phyloP scores from a whole-genome alignment of 2,888 invertebrate genomes.

The Mesorhabditis belari region DNA sequence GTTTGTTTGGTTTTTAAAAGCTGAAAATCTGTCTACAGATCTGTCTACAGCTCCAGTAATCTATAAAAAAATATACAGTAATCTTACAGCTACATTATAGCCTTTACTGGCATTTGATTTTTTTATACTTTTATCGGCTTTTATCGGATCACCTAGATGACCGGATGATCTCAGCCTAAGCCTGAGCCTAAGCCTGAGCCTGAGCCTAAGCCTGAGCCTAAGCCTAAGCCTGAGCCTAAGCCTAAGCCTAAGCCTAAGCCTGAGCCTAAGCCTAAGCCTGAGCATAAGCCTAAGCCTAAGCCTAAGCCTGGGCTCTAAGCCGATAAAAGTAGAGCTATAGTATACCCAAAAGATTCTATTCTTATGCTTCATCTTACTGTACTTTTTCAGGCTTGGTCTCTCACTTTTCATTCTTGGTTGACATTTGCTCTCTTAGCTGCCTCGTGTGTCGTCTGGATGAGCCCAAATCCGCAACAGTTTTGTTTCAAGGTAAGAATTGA shows the following conservation, averaged over 20 bases:
- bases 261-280: background rate
- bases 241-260: background rate
- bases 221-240: background rate
- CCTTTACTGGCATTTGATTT: no score
- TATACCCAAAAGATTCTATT: no score
- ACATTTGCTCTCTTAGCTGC: slow-evolving; percentile 86
- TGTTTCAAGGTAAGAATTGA: slow-evolving; percentile 86
- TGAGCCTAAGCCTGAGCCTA: background rate
- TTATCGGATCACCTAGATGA: background rate
- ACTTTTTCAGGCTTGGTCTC: slow-evolving; percentile 94
- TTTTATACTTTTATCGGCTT: no score
- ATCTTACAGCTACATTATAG: no score
- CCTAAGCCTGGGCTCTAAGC: background rate
- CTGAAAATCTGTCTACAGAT: no score
- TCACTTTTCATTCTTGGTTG: slow-evolving; percentile 93
- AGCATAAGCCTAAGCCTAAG: background rate
- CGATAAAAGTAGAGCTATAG: no score
- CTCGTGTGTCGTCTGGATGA: slow-evolving; percentile 90
- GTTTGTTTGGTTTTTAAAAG: no score
- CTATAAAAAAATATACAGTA: no score
- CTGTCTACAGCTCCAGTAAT: no score
- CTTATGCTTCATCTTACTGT: background rate
- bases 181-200: background rate
- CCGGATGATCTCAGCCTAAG: background rate
- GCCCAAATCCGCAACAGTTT: slow-evolving; percentile 81